Base-by-base conservation (phyloP, 2,113 vertebrate genomes). In the Sebastes schlegelii region DNA sequence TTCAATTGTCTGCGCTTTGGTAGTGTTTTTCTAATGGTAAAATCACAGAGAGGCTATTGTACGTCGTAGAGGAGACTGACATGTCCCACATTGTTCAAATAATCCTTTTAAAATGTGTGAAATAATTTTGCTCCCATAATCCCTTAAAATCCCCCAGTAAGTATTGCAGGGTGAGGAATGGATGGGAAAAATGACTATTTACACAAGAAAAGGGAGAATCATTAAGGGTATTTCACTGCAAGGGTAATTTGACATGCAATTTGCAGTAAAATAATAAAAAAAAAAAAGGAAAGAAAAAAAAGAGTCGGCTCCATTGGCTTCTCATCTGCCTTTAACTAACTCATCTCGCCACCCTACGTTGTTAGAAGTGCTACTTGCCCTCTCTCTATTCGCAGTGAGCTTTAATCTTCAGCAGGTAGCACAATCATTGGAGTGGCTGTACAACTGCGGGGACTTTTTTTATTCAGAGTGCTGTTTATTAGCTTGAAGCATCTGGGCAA, bases 401-500 rank as follows among this genome's bases (percentile, higher is more conserved):
- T 94, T 94, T 94, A 93, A 94, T 95, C 93, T 91, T 42, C 16
- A 77, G 85, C 69, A 79, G 86, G 79, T 70, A 88, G 82, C 79
- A 21, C 85, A 92, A 89, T 79, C 92, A 94, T 83, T 83, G 87
- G 86, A 93, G 84, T 88, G 92, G 89, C 76, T 86, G 88, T 91
- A 86, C 79, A 87, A 93, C 88, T 91, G 86, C 14, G 6, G 79
- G 88, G 91, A 94, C 91, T 91, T 95, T 34, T 91, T 92, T 85
- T 88, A 79, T 94, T 95, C 86, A 70, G 86, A 88, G 92, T 90
- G 83, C 92, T 93, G 92, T 96, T 96, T 96, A 97, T 96, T 97
- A 97, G 96, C 95, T 95, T 95, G 88, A 93, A 96, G 96, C 95
- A 95, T 96, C 95, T 97, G 94, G 92, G 85, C 91, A 93, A 93